Base-by-base conservation (phyloP, 2,888 invertebrate species). In the Drosophila ustulata region DNA sequence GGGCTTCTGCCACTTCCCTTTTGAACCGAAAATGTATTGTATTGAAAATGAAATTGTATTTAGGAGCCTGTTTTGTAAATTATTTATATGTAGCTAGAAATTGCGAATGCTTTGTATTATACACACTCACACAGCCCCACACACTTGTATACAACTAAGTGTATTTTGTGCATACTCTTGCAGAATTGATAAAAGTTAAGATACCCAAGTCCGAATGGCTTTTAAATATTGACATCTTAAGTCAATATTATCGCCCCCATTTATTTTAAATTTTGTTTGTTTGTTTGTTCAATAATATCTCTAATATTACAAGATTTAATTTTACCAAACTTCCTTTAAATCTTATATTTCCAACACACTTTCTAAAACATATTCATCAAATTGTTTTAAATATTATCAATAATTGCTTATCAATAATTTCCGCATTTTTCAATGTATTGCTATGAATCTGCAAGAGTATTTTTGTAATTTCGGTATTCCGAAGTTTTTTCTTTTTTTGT, bases 61-160 rank as follows among this genome's bases (percentile, higher is more conserved):
- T 46, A 45, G 51, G 26, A 18, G 18, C n/a, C 28, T 32, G 26
- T 75, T 67, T 65, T 75, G 61, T 78, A 78, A 62, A 65, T 66
- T 59, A 66, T 61, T 57, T 59, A 63, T 56, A 53, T 6, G 62
- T 70, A 79, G 75, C 75, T 74, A 78, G 79, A 78, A 55, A 50
- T 62, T 41, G 32, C 32, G 51, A 75, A 37, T 59, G 74, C 61
- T 75, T 65, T 76, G 75, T 76, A 76, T 76, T 43, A 76, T 76
- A 76, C 75, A 76, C 75, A 49, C 30, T 25, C 34, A 13, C 3
- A 28, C 9, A 58, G 34, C 53, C n/a, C 50, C 7, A 26, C 13
- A 53, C 8, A 46, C 28, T 18, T 23, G 30, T 13, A 47, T 9
- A 53, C 2, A 32, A 39, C 23, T 28, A 18, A 18, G 28, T 46